Conservation (phyloP, 2,797 vertebrate species). For the Muscicapa comitata region DNA sequence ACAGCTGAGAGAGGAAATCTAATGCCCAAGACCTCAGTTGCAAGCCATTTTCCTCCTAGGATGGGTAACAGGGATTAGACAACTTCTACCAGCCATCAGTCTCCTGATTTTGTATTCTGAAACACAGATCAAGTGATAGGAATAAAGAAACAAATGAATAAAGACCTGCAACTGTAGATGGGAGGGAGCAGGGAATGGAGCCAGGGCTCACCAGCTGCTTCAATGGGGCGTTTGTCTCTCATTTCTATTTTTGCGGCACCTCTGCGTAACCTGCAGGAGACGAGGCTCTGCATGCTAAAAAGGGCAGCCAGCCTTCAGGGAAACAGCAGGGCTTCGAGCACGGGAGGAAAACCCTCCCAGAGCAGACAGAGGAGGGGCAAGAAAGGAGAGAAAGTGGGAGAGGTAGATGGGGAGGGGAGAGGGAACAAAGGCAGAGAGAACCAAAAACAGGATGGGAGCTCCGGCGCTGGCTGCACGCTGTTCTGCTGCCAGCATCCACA, state of each 20-base stretch:
- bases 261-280: constrained; percentile 61
- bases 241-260: constrained; percentile 64
- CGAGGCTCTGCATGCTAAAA: constrained; percentile 59
- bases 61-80: not conserved
- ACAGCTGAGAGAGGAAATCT: not conserved
- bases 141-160: constrained; percentile 40
- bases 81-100: not conserved
- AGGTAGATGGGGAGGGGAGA: not conserved
- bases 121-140: constrained; percentile 7
- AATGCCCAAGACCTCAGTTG: not conserved
- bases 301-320: constrained; percentile 37
- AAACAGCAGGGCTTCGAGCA: not conserved
- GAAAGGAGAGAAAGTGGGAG: constrained; percentile 10
- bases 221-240: constrained; percentile 58
- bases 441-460: not conserved
- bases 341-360: not conserved
- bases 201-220: constrained; percentile 60
- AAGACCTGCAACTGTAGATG: constrained; percentile 35
- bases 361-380: not conserved
- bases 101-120: not conserved
- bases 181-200: constrained; percentile 42
- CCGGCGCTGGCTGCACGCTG: accelerated
- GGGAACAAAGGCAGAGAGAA: not conserved
- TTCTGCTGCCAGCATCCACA: not conserved
- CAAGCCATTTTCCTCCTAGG: not conserved